Evolutionary conservation across 1,140 invertebrate genomes (phyloP).

Genomic region (Anastrepha ludens): DNA sequence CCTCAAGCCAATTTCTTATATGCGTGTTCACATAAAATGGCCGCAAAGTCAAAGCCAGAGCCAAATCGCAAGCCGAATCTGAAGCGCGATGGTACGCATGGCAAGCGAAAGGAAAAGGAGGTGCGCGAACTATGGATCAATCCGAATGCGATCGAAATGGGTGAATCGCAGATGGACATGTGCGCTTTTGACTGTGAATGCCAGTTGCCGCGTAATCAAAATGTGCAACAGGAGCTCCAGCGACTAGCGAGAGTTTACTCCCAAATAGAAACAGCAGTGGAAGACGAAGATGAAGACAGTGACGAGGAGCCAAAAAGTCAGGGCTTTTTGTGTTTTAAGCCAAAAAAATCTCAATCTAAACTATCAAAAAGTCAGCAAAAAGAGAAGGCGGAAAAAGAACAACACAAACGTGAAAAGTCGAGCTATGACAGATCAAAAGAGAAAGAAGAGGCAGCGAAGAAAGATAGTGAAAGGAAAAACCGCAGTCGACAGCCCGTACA

Average conservation of each 20-base stretch:
- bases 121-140: conserved; percentile 16
- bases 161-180: background rate
- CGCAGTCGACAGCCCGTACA: background rate
- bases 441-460: background rate
- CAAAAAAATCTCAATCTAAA: background rate
- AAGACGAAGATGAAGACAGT: background rate
- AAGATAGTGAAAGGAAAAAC: background rate
- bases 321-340: background rate
- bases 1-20: background rate
- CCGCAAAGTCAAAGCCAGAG: background rate
- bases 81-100: background rate
- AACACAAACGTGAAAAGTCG: too few relatives aligned
- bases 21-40: background rate
- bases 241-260: background rate
- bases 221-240: background rate
- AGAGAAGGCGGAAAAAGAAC: background rate
- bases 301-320: background rate
- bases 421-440: background rate
- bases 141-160: background rate
- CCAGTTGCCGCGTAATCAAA: background rate
- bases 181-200: background rate
- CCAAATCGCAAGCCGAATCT: background rate
- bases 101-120: background rate
- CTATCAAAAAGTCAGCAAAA: background rate
- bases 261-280: background rate